Evolutionary conservation across 92 coral and sea anemone genomes (phyloP), one percentile per base, ranked within the genome.

Genomic region (Zoanthus solanderi): DNA sequence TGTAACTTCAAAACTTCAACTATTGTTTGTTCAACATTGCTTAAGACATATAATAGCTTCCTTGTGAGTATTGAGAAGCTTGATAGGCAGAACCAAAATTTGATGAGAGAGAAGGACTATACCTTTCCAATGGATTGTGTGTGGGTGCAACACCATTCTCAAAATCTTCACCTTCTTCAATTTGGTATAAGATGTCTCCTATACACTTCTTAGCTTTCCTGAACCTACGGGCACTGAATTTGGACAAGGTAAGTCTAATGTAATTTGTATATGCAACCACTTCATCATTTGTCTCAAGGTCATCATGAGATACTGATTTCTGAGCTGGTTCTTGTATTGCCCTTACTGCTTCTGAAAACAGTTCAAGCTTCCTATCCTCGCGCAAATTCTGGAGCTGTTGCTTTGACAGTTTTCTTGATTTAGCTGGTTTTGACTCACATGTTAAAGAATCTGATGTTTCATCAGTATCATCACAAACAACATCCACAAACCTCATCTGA

Each of bases 301-400:
- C 42, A 34, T 34, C 42, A 34, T 34, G 42, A 34, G 42, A 34
- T 34, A 1, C 23, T 23, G 23, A 34, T 34, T 34, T 34, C 73
- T 73, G 48, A 29, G 0, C 71, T 71, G 90, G 87, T n/a, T 79
- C 86, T 60, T 90, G 29, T 18, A 81, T 81, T n/a, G 91, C 93
- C 44, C 63, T 66, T 12, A 90, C 93, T 67, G 93, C 91, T 57
- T 80, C 81, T 50, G 90, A 81, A 87, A 90, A 90, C 54, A 90
- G 73, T 52, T 90, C 90, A 29, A 90, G 90, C 72, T 86, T 90
- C 71, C 78, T 78, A 42, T 69, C 89, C 28, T 85, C 90, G 61
- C 78, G 67, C 18, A 72, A 65, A 30, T 65, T 63, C 45, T 73
- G 73, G 37, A 31, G 85, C 76, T 74, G 74, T 75, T 84, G 89